A percentile compares a stretch with the other conserved stretches of the same genome.
Evolutionary conservation across 2,113 vertebrate genomes (phyloP).

Genomic region (Grantiella picta): DNA sequence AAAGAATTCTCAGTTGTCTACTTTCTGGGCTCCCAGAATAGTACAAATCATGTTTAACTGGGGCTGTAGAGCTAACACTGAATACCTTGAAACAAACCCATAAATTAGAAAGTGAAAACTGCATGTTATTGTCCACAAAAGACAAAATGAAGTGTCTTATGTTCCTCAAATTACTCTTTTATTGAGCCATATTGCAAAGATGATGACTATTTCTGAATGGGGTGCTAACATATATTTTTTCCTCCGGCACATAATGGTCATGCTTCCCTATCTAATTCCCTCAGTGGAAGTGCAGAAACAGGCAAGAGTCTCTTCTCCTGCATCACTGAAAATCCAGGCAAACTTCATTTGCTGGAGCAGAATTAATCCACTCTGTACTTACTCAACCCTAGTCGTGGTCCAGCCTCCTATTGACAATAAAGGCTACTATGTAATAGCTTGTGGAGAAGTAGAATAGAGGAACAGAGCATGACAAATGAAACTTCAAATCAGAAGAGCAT

Average conservation of each 20-base stretch:
- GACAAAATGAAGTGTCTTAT: background rate
- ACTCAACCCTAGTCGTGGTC: background rate
- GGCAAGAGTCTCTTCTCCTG: background rate
- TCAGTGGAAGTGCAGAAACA: background rate
- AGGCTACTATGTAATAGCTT: background rate
- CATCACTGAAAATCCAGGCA: background rate
- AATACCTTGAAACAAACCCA: constrained; percentile 6
- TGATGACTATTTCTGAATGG: background rate
- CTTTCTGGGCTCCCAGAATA: constrained; percentile 20
- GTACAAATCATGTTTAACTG: constrained; percentile 53
- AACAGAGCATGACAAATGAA: background rate
- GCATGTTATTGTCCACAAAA: background rate
- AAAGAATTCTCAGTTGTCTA: constrained; percentile 55
- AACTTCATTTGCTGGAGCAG: background rate
- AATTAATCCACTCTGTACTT: background rate
- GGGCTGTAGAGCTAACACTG: background rate
- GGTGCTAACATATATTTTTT: background rate
- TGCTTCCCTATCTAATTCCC: background rate
- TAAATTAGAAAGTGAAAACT: constrained; percentile 14
- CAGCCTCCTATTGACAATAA: background rate
- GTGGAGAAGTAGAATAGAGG: background rate
- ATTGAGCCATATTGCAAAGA: background rate
- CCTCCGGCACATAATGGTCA: background rate
- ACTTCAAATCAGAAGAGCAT: background rate
- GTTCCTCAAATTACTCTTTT: background rate